Evolutionary conservation across 2,113 vertebrate genomes (phyloP), one percentile per base, ranked within the genome.

Genomic region (Chaetodon trifascialis): DNA sequence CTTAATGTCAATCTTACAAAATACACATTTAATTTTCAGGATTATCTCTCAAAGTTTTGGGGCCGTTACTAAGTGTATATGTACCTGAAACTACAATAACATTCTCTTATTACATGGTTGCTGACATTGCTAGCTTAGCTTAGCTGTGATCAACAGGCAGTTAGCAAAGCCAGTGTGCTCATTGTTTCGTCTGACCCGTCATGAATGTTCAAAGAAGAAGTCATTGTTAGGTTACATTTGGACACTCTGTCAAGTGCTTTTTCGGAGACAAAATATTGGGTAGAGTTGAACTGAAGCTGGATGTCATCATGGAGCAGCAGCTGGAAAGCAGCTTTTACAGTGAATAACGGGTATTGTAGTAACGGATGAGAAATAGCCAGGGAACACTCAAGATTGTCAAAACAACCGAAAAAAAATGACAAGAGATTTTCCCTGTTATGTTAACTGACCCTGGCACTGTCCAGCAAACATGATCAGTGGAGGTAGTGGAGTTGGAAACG

Each of bases 341-440:
- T 23, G 42, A 38, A 58, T 58, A 38, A 25, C 17, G 52, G 52
- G 15, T 49, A 15, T 19, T 40, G 21, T 59, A 77, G 54, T 56
- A 56, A 72, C 7, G 7, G 12, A 56, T 21, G 21, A 49, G 4
- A 60, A 60, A 34, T 10, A 67, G 40, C 25, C 16, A 69, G 40
- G 36, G 16, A 40, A 66, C 69, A n/a, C 10, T 73, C 11, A 59
- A 34, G 46, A 73, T 5, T 54, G 58, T 56, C 56, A 23, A 71
- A 59, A 76, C 49, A 62, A 67, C 34, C 42, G 42, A 5, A 52
- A 55, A 55, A 51, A 8, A 36, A 79, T 30, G 2, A 47, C n/a
- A 17, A 0, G 5, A 59, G 19, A 46, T 23, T 23, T 14, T 46
- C 11, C 60, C 19, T 5, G 46, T 21, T 67, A 17, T 59, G 36